Percentiles rank a stretch among this genome's conserved stretches.
These are phyloP conservation scores for Drosophila picticornis DNA, from an alignment of 2,888 invertebrate genomes.

Conservation along the genomic window DNA sequence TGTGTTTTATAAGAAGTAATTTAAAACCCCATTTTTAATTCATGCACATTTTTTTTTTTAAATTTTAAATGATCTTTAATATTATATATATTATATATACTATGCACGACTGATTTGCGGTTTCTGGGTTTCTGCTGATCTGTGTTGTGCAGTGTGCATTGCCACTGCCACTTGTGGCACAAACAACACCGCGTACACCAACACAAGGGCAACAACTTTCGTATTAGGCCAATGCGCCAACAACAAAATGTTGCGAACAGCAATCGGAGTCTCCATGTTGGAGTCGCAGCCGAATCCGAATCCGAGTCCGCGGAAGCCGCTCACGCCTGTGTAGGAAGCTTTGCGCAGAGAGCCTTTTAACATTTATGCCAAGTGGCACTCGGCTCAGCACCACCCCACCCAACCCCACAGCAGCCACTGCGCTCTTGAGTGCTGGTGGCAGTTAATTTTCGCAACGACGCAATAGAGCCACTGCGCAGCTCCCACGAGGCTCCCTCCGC, in stretches of 20 bases:
- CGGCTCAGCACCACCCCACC: neutral
- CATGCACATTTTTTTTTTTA: fast-evolving
- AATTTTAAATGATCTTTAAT: neutral
- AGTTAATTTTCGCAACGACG: constrained; percentile 80
- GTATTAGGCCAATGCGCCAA: constrained; percentile 63
- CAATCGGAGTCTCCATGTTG: constrained; percentile 13
- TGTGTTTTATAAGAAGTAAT: neutral
- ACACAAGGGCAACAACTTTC: constrained; percentile 79
- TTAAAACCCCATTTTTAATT: neutral
- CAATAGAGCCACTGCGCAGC: constrained; percentile 64
- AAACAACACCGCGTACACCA: constrained; percentile 61
- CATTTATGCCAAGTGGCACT: constrained; percentile 63
- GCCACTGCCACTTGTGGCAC: constrained; percentile 74
- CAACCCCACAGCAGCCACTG: neutral
- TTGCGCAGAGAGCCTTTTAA: constrained; percentile 72
- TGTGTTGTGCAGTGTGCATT: constrained; percentile 53
- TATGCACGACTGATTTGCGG: neutral
- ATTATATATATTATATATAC: neutral
- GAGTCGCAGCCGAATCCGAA: constrained; percentile 7
- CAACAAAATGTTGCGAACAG: constrained; percentile 39
- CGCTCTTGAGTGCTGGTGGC: constrained; percentile 40
- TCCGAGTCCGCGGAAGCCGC: constrained; percentile 56
- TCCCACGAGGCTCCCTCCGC: constrained; percentile 57
- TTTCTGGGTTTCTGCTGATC: neutral
- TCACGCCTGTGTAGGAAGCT: constrained; percentile 60